phyloP scores from a whole-genome alignment of 2,113 vertebrate species.

The Elephas maximus region DNA sequence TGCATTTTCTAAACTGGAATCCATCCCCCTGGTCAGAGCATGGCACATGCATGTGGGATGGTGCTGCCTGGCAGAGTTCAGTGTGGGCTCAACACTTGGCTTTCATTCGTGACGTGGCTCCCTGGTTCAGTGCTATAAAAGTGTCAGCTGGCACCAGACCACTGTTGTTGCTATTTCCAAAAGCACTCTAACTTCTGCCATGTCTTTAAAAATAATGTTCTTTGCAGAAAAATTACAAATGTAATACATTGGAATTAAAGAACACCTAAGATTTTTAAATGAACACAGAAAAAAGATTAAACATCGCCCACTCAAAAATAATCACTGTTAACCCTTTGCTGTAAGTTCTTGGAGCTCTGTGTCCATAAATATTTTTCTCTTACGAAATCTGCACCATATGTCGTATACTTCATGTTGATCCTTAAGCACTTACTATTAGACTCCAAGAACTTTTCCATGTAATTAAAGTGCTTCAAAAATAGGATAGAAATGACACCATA shows the following conservation, averaged over 20 bases:
- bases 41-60: not conserved
- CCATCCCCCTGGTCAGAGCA: not conserved
- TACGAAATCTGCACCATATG: not conserved
- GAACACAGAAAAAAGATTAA: conserved; percentile 49
- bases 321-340: not conserved
- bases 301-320: not conserved
- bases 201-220: not conserved
- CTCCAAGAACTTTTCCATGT: not conserved
- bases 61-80: not conserved
- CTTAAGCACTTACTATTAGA: not conserved
- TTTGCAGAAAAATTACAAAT: not conserved
- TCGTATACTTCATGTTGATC: not conserved
- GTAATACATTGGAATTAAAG: conserved; percentile 12
- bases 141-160: not conserved
- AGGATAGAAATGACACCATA: not conserved
- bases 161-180: not conserved
- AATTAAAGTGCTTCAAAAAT: conserved; percentile 50
- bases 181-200: not conserved
- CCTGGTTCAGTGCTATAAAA: not conserved
- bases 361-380: not conserved
- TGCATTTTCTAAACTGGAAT: not conserved
- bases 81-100: not conserved
- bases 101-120: not conserved
- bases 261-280: conserved; percentile 26
- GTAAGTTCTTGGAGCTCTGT: not conserved